These are phyloP conservation scores for Haliaeetus leucogaster DNA, from an alignment of 2,113 vertebrate genomes.

Conservation along the genomic window DNA sequence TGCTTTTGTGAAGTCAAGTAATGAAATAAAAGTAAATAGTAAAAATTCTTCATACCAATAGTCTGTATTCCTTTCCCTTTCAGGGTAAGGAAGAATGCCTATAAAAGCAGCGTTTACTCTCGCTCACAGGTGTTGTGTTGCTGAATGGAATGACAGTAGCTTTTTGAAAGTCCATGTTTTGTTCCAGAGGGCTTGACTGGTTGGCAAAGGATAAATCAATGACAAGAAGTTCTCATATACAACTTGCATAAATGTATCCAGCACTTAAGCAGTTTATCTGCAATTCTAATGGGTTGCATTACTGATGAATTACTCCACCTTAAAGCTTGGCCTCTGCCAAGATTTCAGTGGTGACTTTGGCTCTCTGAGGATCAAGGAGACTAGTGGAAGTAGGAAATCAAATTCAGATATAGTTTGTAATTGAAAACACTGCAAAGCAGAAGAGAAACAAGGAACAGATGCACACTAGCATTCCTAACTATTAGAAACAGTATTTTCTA, in stretches of 20 bases:
- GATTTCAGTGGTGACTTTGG: constrained; percentile 12
- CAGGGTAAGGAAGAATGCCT: neutral
- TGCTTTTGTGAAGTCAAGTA: neutral
- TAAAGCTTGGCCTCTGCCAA: constrained; percentile 1
- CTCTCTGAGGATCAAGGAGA: neutral
- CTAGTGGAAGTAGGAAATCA: neutral
- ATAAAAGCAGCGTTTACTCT: neutral
- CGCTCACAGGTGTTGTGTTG: neutral
- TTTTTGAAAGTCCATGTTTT: neutral
- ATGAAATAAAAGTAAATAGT: neutral
- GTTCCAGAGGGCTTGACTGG: neutral
- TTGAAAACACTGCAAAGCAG: neutral
- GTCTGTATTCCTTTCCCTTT: neutral
- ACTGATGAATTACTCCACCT: neutral
- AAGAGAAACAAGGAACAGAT: neutral
- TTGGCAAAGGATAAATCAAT: neutral
- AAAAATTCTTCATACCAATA: neutral
- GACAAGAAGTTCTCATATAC: neutral
- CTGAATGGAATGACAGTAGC: neutral
- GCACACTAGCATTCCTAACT: neutral
- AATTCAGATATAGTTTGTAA: neutral
- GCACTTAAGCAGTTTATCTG: neutral
- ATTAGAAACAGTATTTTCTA: neutral
- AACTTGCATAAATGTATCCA: neutral
- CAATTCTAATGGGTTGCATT: neutral